Base-by-base conservation (phyloP, 92 coral and sea anemone species). In the Palythoa grandis region DNA sequence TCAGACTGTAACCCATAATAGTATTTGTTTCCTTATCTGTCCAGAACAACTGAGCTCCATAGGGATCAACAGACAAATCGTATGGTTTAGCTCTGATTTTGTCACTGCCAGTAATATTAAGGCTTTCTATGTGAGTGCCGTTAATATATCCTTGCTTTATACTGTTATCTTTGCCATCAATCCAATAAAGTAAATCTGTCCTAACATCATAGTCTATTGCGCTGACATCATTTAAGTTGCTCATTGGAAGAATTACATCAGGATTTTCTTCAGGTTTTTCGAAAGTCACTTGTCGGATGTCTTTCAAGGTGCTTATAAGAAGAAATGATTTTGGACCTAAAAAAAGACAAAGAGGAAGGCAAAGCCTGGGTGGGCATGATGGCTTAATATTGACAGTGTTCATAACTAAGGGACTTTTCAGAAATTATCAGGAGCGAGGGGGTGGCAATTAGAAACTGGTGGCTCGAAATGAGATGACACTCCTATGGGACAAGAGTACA, bases 11-110 rank as follows among this genome's bases (percentile, higher is more conserved):
- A 12, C 91, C 98, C 85, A 95, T 95, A n/a, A 96, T 96, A 35
- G 83, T 87, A 40, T 95, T 90, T 13, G 88, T 66, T 2, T 29
- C 88, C 48, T 77, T 87, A 60, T 96, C 99, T 3, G 98, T 96
- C 99, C 99, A 96, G 56, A 78, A 95, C 74, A 96, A 70, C 85
- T 95, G 99, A 60, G 88, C 89, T 0, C 98, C 99, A 63, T 91
- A 96, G 0, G 99, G 89, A 61, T 96, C 99, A n/a, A 96, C 76
- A 19, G 98, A 98, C 40, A 96, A 85, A 84, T 96, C 99, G 57
- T 56, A 89, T 0, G 99, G 99, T 1, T 85, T 75, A 0, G 91
- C 86, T 22, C 74, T 52, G 17, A 53, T 72, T 11, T 70, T 87
- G 48, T 78, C 25, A 65, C 65, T 74, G 3, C 50, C 73, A 7